Percentiles rank a stretch among this genome's conserved stretches.
Conservation (phyloP, 2,888 invertebrate genomes). For the Hipparchia semele region DNA sequence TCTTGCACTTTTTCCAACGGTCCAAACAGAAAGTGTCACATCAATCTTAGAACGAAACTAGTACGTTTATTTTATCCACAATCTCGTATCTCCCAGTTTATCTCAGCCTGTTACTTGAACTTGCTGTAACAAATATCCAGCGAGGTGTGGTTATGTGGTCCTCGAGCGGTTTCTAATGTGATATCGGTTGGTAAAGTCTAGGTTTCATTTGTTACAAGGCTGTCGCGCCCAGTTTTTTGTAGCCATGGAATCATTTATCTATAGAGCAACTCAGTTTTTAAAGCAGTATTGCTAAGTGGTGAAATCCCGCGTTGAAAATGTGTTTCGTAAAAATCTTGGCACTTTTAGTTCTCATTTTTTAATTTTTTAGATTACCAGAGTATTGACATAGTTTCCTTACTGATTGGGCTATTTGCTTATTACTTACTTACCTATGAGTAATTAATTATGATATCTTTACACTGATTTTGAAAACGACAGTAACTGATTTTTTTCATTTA, state of each 20-base stretch:
- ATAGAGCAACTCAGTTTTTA: conserved; percentile 14
- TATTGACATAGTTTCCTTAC: background rate
- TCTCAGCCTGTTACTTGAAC: conserved; percentile 47
- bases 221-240: conserved; percentile 19
- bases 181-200: conserved; percentile 61
- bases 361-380: background rate
- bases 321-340: background rate
- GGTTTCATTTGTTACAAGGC: conserved; percentile 51
- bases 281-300: background rate
- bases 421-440: background rate
- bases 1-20: conserved; percentile 24
- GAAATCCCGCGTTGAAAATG: background rate
- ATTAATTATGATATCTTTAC: too few species aligned
- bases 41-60: conserved; percentile 44
- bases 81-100: conserved; percentile 45
- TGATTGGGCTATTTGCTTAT: background rate
- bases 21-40: conserved; percentile 35
- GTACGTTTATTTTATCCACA: conserved; percentile 55
- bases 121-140: conserved; percentile 61
- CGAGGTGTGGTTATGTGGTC: conserved; percentile 60
- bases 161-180: conserved; percentile 67
- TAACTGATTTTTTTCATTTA: too few species aligned
- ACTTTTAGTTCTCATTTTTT: background rate
- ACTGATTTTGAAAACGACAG: too few species aligned
- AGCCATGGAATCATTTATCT: conserved; percentile 16